phyloP scores from a whole-genome alignment of 2,888 invertebrate species.

The Morpho achilles region DNA sequence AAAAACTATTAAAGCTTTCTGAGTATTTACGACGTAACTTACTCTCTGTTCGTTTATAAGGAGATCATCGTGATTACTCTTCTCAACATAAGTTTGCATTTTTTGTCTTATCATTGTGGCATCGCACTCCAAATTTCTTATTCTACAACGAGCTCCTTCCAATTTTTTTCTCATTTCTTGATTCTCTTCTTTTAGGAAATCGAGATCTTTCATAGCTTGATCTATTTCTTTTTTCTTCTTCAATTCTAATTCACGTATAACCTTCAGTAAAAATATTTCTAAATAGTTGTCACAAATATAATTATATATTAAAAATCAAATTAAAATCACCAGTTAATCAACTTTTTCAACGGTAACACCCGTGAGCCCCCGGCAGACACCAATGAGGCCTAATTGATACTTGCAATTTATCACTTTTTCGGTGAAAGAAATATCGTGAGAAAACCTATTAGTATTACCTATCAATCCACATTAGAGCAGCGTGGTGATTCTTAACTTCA shows the following conservation, averaged over 20 bases:
- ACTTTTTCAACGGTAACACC: no score
- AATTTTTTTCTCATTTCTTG: slow-evolving; percentile 81
- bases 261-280: slow-evolving; percentile 29
- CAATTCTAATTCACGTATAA: slow-evolving; percentile 75
- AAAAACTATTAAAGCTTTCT: no score
- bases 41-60: slow-evolving; percentile 82
- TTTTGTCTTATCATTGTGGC: slow-evolving; percentile 77
- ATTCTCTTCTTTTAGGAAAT: slow-evolving; percentile 72
- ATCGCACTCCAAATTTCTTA: slow-evolving; percentile 84
- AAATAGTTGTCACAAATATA: no score
- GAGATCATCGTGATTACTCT: slow-evolving; percentile 81
- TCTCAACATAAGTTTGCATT: slow-evolving; percentile 79
- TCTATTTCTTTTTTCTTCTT: slow-evolving; percentile 80
- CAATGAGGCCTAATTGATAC: no score
- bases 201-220: slow-evolving; percentile 79
- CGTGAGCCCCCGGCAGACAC: no score
- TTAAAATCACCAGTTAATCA: no score
- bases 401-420: no score
- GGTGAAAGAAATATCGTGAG: no score
- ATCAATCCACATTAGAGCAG: no score
- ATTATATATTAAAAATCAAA: no score
- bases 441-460: no score
- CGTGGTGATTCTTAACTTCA: no score
- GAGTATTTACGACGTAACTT: slow-evolving; percentile 22
- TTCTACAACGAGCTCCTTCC: slow-evolving; percentile 83